Conservation (phyloP, 2,797 vertebrate genomes). For the Jordanella pulchra region DNA sequence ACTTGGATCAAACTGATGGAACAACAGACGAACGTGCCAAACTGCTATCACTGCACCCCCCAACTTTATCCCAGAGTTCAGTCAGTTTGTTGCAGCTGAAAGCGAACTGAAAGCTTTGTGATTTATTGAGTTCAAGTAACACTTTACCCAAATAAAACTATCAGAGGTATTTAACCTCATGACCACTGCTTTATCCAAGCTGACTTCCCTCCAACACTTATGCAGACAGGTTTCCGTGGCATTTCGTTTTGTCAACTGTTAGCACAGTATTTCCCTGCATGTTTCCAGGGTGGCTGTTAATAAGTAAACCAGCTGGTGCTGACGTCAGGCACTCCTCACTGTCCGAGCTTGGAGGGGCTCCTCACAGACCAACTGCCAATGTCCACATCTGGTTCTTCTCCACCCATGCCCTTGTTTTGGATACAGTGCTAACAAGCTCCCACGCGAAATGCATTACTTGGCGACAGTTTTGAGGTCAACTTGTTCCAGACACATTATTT, state of each 20-base stretch:
- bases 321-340: constrained; percentile 61
- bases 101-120: constrained; percentile 16
- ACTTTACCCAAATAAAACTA: background rate
- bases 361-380: constrained; percentile 53
- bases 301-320: constrained; percentile 67
- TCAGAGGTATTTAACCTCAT: constrained; percentile 6
- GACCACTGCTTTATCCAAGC: too few species aligned
- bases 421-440: constrained; percentile 67
- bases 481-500: constrained; percentile 26
- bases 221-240: constrained; percentile 2
- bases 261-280: constrained; percentile 16
- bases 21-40: constrained; percentile 54
- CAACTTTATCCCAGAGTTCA: constrained; percentile 43
- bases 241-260: constrained; percentile 10
- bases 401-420: constrained; percentile 71
- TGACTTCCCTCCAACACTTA: constrained; percentile 14
- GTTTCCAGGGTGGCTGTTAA: constrained; percentile 57
- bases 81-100: constrained; percentile 51
- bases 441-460: constrained; percentile 48
- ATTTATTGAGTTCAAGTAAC: constrained; percentile 11
- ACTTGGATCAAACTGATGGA: constrained; percentile 65
- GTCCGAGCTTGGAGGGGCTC: constrained; percentile 58
- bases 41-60: constrained; percentile 29
- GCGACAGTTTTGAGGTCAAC: constrained; percentile 40
- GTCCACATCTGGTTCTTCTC: constrained; percentile 72